Percentiles rank a stretch among this genome's conserved stretches.
phyloP scores from a whole-genome alignment of 2,797 vertebrate genomes.

The Hybognathus amarus region DNA sequence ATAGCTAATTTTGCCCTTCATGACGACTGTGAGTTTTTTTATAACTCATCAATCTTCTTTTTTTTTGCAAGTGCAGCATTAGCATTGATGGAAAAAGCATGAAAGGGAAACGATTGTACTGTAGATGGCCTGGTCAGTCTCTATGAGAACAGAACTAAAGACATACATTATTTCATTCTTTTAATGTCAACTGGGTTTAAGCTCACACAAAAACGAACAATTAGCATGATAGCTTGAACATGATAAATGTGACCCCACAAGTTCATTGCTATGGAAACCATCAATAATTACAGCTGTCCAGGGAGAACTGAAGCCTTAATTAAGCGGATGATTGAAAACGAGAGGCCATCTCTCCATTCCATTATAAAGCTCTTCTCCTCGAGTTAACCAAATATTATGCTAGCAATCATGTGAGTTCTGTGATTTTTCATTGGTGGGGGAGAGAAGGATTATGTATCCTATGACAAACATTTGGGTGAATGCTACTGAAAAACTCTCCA shows the following conservation, averaged over 20 bases:
- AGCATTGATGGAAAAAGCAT: neutral
- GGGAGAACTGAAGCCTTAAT: conserved; percentile 18
- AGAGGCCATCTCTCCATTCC: neutral
- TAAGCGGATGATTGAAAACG: conserved; percentile 5
- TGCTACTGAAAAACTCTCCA: conserved; percentile 23
- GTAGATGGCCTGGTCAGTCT: conserved; percentile 18
- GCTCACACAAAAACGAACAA: neutral
- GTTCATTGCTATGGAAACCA: conserved; percentile 32
- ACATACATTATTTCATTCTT: neutral
- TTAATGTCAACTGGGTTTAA: conserved; percentile 12
- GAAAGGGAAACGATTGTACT: neutral
- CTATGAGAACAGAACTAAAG: conserved; percentile 8
- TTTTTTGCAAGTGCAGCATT: neutral
- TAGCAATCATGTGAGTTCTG: conserved; percentile 49
- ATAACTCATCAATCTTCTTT: too few relatives aligned
- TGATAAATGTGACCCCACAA: conserved; percentile 26
- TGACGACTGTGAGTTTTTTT: too few relatives aligned
- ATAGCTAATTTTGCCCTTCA: too few relatives aligned
- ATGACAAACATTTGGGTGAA: conserved; percentile 34
- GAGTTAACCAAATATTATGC: conserved; percentile 54
- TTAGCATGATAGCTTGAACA: conserved; percentile 6
- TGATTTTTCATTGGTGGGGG: conserved; percentile 32
- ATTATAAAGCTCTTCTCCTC: conserved; percentile 8
- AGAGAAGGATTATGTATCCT: conserved; percentile 48
- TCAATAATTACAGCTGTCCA: conserved; percentile 10